phyloP scores from a whole-genome alignment of 2,113 vertebrate species.

The Struthio camelus region DNA sequence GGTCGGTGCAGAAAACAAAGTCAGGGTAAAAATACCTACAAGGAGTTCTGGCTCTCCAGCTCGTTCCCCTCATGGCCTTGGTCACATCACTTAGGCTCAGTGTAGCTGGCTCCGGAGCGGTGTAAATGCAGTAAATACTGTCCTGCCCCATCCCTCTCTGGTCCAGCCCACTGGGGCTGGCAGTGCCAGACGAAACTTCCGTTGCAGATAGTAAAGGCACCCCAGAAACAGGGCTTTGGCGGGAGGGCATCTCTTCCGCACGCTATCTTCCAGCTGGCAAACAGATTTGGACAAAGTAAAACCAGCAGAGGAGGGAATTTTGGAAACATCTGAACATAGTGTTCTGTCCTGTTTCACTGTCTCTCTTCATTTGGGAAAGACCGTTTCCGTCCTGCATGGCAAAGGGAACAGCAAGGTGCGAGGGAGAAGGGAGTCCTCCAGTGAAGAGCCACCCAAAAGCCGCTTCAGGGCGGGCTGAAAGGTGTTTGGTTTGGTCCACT shows the following conservation, averaged over 20 bases:
- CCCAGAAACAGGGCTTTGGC: not conserved
- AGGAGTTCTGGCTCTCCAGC: not conserved
- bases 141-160: not conserved
- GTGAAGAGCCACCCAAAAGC: not conserved
- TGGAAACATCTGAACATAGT: not conserved
- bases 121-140: constrained; percentile 26
- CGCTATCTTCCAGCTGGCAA: not conserved
- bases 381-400: not conserved
- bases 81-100: not conserved
- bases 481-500: not conserved
- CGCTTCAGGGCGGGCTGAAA: not conserved
- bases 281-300: not conserved
- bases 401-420: not conserved
- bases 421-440: not conserved
- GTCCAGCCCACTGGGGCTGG: rapidly evolving
- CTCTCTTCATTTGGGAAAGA: not conserved
- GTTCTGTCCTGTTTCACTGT: not conserved
- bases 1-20: not conserved
- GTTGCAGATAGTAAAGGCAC: not conserved
- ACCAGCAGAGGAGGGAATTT: not conserved
- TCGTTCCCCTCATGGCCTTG: not conserved
- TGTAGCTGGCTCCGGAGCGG: not conserved
- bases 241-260: not conserved
- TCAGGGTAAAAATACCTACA: not conserved
- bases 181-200: not conserved